A percentile compares a stretch with the other conserved stretches of the same genome.
phyloP scores from a whole-genome alignment of 2,888 invertebrate species.

The Steinernema hermaphroditum region DNA sequence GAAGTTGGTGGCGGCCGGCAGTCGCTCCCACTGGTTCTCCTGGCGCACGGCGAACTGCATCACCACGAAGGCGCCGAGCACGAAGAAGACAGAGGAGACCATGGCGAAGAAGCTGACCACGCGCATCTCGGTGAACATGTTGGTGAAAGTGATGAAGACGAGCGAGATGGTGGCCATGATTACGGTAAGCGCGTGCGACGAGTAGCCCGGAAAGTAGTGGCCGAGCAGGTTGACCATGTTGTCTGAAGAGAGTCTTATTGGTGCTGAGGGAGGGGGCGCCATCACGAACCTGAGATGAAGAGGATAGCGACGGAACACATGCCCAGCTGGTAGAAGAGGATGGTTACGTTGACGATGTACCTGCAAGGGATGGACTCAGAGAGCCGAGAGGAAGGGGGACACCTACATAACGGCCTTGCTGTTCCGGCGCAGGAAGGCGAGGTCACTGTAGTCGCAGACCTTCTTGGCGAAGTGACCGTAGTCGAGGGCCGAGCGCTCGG shows the following conservation, averaged over 20 bases:
- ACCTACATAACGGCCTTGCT: slow-evolving; percentile 63
- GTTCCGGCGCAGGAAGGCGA: slow-evolving; percentile 57
- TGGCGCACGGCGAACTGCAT: slow-evolving; percentile 64
- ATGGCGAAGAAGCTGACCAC: slow-evolving; percentile 63
- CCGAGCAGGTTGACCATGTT: slow-evolving; percentile 63
- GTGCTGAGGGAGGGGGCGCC: too few relatives aligned
- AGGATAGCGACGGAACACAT: slow-evolving; percentile 66
- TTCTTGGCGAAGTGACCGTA: slow-evolving; percentile 67
- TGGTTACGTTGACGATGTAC: slow-evolving; percentile 66
- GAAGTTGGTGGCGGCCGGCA: slow-evolving; percentile 64
- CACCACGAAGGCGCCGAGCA: slow-evolving; percentile 63
- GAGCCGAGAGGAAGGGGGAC: too few relatives aligned
- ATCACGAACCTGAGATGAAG: slow-evolving; percentile 62
- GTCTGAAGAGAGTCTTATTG: too few relatives aligned
- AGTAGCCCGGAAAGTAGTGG: slow-evolving; percentile 48
- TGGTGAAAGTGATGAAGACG: slow-evolving; percentile 60
- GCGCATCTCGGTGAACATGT: slow-evolving; percentile 63
- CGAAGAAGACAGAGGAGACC: slow-evolving; percentile 65
- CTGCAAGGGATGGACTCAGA: slow-evolving; percentile 47
- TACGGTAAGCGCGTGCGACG: slow-evolving; percentile 54
- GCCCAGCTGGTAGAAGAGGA: slow-evolving; percentile 66
- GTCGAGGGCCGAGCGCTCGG: slow-evolving; percentile 61
- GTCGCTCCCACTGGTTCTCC: slow-evolving; percentile 59
- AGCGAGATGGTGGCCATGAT: slow-evolving; percentile 62
- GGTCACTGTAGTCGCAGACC: slow-evolving; percentile 63